A percentile compares a stretch with the other conserved stretches of the same genome.
Conservation (phyloP, 2,113 vertebrate species). For the Herpailurus yagouaroundi region DNA sequence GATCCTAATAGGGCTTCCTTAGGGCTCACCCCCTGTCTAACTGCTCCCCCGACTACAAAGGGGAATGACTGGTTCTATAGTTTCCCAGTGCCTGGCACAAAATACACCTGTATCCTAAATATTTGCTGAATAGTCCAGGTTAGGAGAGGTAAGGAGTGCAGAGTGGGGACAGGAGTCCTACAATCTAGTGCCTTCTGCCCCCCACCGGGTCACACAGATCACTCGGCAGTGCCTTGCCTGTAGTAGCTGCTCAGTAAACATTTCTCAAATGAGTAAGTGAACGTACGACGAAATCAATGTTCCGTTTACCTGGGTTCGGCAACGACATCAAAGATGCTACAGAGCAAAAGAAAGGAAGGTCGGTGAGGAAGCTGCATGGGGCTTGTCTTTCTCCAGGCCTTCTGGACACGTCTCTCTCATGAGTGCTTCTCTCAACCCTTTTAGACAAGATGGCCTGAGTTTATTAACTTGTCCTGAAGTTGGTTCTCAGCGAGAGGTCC, state of each 20-base stretch:
- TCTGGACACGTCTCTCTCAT: not conserved
- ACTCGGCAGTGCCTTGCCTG: too few species aligned
- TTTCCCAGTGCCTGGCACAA: not conserved
- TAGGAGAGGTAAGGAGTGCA: not conserved
- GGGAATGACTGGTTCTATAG: not conserved
- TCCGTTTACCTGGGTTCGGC: not conserved
- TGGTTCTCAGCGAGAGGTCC: not conserved
- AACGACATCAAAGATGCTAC: not conserved
- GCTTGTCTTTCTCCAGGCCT: not conserved
- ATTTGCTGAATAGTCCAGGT: not conserved
- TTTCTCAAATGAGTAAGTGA: not conserved
- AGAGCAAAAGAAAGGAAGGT: slow-evolving; percentile 5
- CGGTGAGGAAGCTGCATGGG: not conserved
- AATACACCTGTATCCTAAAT: not conserved
- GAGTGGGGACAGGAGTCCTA: not conserved
- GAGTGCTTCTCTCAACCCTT: not conserved
- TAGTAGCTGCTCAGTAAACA: not conserved
- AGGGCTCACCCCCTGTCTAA: not conserved
- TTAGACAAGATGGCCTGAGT: not conserved
- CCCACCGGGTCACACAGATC: not conserved
- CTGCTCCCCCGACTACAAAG: not conserved
- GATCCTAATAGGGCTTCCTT: not conserved
- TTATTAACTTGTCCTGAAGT: not conserved
- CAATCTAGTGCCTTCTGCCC: not conserved
- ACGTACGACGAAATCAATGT: not conserved